phyloP scores from a whole-genome alignment of 2,113 vertebrate species.

The Gallinago jamesoni region DNA sequence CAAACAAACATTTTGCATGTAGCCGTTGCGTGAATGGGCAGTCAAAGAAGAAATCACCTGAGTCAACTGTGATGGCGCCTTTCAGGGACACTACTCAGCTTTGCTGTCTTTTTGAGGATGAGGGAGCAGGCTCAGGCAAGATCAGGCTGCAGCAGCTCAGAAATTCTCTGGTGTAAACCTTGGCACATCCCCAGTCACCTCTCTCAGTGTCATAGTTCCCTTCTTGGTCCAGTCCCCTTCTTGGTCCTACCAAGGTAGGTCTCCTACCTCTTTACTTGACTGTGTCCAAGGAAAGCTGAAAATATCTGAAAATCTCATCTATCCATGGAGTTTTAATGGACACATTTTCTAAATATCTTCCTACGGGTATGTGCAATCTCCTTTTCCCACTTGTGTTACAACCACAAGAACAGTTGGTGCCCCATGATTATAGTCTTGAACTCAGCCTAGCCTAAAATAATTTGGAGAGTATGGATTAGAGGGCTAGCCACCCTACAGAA shows the following conservation, averaged over 20 bases:
- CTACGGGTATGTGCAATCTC: not conserved
- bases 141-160: not conserved
- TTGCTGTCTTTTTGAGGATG: not conserved
- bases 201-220: rapidly evolving
- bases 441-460: slow-evolving; percentile 6
- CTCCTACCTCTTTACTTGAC: not conserved
- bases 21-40: not conserved
- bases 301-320: not conserved
- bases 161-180: not conserved
- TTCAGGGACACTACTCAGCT: not conserved
- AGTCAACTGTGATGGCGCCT: not conserved
- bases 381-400: not conserved
- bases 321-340: not conserved
- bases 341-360: not conserved
- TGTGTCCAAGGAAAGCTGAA: not conserved
- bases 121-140: not conserved
- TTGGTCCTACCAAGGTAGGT: too few relatives aligned
- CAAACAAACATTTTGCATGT: not conserved
- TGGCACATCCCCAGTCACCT: not conserved
- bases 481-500: not conserved
- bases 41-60: not conserved
- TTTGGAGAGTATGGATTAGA: not conserved
- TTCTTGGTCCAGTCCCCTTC: not conserved
- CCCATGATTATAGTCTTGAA: not conserved
- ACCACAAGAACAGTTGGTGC: not conserved